phyloP scores from a whole-genome alignment of 2,113 vertebrate genomes.

The Anoura caudifer region DNA sequence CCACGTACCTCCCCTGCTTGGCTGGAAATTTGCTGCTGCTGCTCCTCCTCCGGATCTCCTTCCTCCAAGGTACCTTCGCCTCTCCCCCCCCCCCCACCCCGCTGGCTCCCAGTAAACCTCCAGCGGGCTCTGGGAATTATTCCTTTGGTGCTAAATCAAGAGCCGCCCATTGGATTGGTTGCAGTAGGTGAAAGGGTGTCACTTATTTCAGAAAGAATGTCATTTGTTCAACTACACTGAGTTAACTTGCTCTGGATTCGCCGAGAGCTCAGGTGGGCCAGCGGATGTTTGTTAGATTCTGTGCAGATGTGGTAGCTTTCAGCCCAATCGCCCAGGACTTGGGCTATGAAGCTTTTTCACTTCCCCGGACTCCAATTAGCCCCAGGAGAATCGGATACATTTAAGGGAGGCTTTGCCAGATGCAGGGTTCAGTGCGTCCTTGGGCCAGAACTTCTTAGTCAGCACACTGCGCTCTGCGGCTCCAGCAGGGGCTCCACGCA shows the following conservation, averaged over 20 bases:
- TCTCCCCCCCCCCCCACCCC: background rate
- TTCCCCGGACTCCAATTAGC: slow-evolving; percentile 39
- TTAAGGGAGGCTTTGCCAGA: slow-evolving; percentile 58
- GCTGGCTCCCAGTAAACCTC: background rate
- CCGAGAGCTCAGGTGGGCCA: slow-evolving; percentile 47
- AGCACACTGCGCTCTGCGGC: background rate
- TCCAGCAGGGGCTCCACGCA: background rate
- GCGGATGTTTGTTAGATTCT: slow-evolving; percentile 50
- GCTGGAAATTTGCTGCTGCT: slow-evolving; percentile 36
- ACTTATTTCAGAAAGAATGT: background rate
- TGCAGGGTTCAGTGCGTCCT: background rate
- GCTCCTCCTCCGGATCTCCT: slow-evolving; percentile 44
- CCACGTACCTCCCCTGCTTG: background rate
- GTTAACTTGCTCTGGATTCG: background rate
- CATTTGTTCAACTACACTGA: background rate
- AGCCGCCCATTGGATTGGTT: background rate
- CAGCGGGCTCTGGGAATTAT: background rate
- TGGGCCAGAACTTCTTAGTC: background rate
- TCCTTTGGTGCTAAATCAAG: background rate
- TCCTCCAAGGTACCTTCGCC: slow-evolving; percentile 2
- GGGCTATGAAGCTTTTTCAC: slow-evolving; percentile 58
- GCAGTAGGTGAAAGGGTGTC: background rate
- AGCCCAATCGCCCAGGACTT: slow-evolving; percentile 14
- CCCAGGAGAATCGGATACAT: slow-evolving; percentile 10
- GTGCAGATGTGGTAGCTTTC: slow-evolving; percentile 47